These are phyloP conservation scores for Thecophora atra DNA, from an alignment of 2,888 invertebrate genomes.

Conservation along the genomic window DNA sequence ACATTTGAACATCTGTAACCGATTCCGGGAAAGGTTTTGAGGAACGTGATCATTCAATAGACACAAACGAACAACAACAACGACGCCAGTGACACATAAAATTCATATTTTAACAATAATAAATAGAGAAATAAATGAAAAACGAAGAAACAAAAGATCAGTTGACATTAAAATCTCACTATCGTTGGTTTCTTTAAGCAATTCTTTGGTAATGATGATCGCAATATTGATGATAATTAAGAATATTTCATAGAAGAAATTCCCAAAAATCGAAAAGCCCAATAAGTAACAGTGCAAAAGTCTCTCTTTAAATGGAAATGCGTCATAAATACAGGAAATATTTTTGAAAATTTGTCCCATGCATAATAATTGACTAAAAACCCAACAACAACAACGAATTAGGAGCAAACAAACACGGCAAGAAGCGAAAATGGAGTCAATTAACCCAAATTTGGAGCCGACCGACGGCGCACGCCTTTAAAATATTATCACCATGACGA, in stretches of 20 bases:
- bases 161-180: too few species aligned
- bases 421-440: background rate
- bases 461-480: conserved; percentile 9
- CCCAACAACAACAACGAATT: background rate
- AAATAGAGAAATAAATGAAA: conserved; percentile 28
- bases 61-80: conserved; percentile 20
- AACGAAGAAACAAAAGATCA: conserved; percentile 15
- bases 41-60: conserved; percentile 29
- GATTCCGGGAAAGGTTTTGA: background rate
- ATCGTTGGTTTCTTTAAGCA: too few species aligned
- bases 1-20: background rate
- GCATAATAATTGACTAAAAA: background rate
- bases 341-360: too few species aligned
- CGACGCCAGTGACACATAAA: conserved; percentile 23
- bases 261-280: too few species aligned
- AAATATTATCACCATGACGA: background rate
- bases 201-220: too few species aligned
- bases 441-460: background rate
- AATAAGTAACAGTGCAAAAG: too few species aligned
- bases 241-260: too few species aligned
- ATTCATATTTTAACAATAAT: conserved; percentile 11
- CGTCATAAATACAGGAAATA: too few species aligned
- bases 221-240: too few species aligned
- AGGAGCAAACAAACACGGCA: too few species aligned
- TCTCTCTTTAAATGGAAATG: too few species aligned